These are phyloP conservation scores for Apodemus agrarius DNA, from an alignment of 2,797 vertebrate genomes.

Conservation along the genomic window DNA sequence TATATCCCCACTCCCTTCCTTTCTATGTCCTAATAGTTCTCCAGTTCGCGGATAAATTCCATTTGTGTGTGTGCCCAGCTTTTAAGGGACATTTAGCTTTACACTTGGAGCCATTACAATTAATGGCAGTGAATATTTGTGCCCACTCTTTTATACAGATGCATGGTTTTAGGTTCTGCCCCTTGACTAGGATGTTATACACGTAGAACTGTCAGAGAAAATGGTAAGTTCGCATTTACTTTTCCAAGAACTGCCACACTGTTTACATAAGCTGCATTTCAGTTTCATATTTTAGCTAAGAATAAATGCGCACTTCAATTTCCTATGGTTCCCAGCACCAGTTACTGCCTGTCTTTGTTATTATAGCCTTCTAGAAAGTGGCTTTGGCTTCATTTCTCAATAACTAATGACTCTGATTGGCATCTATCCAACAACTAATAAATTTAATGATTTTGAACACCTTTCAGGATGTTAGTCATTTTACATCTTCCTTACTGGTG, in stretches of 20 bases:
- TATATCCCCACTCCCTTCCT: not conserved
- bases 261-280: not conserved
- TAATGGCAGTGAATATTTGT: not conserved
- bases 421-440: not conserved
- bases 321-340: not conserved
- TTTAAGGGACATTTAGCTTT: not conserved
- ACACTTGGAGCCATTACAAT: not conserved
- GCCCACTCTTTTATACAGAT: not conserved
- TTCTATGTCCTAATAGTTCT: not conserved
- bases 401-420: not conserved
- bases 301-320: not conserved
- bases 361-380: not conserved
- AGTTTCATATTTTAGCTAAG: not conserved
- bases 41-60: not conserved
- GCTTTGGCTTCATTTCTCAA: conserved; percentile 21
- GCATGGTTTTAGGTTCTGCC: not conserved
- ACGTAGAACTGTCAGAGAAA: not conserved
- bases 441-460: not conserved
- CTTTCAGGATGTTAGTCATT: not conserved
- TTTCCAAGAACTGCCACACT: not conserved
- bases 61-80: not conserved
- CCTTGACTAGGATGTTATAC: not conserved
- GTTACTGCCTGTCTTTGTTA: not conserved
- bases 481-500: not conserved
- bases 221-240: not conserved